Evolutionary conservation across 2,888 invertebrate species (phyloP).

Genomic region (Himalopsyche tibetana): DNA sequence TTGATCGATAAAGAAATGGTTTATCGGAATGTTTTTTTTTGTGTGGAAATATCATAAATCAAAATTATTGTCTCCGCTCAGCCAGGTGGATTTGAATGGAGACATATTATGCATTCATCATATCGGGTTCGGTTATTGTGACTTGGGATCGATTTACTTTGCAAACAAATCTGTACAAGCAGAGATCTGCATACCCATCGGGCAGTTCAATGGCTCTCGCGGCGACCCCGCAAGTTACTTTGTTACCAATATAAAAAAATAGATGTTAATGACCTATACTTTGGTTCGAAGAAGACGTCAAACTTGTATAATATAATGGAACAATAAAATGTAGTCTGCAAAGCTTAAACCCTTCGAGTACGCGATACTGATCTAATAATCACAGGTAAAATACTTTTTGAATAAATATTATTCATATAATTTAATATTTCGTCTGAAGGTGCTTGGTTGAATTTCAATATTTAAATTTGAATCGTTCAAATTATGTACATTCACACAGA

Average conservation of each 20-base stretch:
- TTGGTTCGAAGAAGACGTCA: constrained; percentile 5
- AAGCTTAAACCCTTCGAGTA: not conserved
- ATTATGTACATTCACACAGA: too few species aligned
- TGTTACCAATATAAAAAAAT: constrained; percentile 1
- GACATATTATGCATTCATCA: not conserved
- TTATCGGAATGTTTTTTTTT: not conserved
- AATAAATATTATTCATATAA: too few species aligned
- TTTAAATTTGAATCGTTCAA: too few species aligned
- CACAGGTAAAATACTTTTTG: too few species aligned
- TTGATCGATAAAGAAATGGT: too few species aligned
- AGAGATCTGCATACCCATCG: not conserved
- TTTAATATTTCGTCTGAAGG: too few species aligned
- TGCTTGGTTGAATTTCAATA: too few species aligned
- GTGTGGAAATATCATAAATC: constrained; percentile 5
- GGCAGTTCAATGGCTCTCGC: not conserved
- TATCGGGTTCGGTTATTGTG: not conserved
- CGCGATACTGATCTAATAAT: not conserved
- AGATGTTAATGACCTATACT: constrained; percentile 5
- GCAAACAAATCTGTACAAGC: not conserved
- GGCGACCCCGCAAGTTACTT: not conserved
- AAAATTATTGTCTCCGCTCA: not conserved
- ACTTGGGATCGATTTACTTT: not conserved
- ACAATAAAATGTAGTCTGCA: not conserved
- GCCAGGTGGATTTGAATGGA: not conserved
- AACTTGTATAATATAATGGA: constrained; percentile 1